Evolutionary conservation across 1,140 invertebrate genomes (phyloP).

Genomic region (Aphaenogaster ashmeadi): DNA sequence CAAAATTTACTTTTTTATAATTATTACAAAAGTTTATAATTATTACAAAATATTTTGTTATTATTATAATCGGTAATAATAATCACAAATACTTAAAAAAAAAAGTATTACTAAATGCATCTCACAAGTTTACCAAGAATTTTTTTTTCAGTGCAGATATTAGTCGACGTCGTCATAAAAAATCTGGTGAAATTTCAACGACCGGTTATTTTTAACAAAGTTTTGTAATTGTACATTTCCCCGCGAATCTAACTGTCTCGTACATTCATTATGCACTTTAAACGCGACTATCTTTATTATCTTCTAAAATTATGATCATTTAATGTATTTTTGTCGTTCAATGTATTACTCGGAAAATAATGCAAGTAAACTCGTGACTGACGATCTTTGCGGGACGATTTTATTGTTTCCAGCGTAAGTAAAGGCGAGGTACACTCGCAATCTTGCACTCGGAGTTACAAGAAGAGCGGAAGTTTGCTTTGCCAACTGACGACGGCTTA

Average conservation of each 20-base stretch:
- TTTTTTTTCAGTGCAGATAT: too few species aligned
- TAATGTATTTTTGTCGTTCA: neutral
- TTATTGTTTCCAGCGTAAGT: conserved; percentile 33
- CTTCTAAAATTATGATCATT: neutral
- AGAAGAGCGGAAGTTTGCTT: conserved; percentile 49
- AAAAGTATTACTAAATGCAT: too few species aligned
- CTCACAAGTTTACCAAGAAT: too few species aligned
- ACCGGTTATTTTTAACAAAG: neutral
- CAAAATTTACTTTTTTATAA: too few species aligned
- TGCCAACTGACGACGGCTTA: conserved; percentile 49
- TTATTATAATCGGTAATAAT: too few species aligned
- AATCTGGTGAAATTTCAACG: neutral
- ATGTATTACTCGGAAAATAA: conserved; percentile 8
- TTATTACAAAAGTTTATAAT: too few species aligned
- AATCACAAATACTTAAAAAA: too few species aligned
- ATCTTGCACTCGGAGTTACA: conserved; percentile 51
- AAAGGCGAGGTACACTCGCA: conserved; percentile 2
- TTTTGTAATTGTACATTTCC: conserved; percentile 16
- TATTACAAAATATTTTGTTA: too few species aligned
- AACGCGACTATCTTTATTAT: neutral
- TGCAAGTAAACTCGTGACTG: neutral
- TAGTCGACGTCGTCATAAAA: neutral
- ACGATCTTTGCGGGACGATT: conserved; percentile 28
- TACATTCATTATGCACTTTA: neutral
- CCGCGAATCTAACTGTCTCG: neutral